Percentiles rank a stretch among this genome's conserved stretches.
These are phyloP conservation scores for Psittacula derbiana DNA, from an alignment of 2,797 vertebrate genomes.

Conservation along the genomic window DNA sequence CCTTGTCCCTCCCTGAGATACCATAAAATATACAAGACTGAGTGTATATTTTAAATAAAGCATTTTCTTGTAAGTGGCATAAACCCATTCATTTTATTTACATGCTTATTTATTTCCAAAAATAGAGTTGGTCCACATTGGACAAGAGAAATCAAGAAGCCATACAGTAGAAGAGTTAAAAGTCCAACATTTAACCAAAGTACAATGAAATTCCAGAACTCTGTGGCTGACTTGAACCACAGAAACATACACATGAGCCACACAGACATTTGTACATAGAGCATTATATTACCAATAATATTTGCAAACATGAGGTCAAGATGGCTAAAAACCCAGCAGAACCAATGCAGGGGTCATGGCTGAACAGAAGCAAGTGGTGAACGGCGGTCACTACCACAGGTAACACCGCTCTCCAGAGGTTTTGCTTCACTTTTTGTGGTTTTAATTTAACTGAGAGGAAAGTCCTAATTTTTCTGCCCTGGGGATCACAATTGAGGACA, in stretches of 20 bases:
- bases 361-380: slow-evolving; percentile 42
- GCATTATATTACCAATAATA: slow-evolving; percentile 70
- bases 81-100: slow-evolving; percentile 71
- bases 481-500: slow-evolving; percentile 11
- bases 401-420: slow-evolving; percentile 43
- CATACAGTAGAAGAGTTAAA: slow-evolving; percentile 68
- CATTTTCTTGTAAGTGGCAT: slow-evolving; percentile 73
- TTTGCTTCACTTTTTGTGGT: not conserved
- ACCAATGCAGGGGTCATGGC: slow-evolving; percentile 41
- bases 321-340: slow-evolving; percentile 66
- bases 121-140: slow-evolving; percentile 69
- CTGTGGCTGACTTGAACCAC: slow-evolving; percentile 61
- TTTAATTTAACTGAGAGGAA: not conserved
- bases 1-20: not conserved
- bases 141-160: slow-evolving; percentile 71
- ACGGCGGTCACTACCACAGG: not conserved
- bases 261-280: slow-evolving; percentile 68
- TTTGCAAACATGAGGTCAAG: slow-evolving; percentile 72
- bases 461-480: slow-evolving; percentile 8
- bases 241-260: slow-evolving; percentile 63
- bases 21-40: slow-evolving; percentile 63
- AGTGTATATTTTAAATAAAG: slow-evolving; percentile 58
- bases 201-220: slow-evolving; percentile 68
- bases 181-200: slow-evolving; percentile 70
- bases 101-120: slow-evolving; percentile 73